Evolutionary conservation across 2,888 invertebrate species (phyloP).

Genomic region (Macrophya annulata): DNA sequence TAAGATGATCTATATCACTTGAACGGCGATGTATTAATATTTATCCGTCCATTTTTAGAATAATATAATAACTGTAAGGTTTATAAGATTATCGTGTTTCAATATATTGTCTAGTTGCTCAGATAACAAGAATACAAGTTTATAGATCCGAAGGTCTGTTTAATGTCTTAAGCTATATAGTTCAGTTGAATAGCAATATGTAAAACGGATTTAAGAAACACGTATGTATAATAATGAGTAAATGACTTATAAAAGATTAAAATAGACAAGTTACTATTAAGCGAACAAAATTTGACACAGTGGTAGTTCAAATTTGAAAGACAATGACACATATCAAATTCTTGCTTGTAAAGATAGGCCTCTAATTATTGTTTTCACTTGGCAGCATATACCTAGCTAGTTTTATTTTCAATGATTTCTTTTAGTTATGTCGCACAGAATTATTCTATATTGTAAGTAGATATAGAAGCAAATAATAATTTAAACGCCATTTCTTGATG

Average conservation of each 20-base stretch:
- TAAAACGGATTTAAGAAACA: slow-evolving; percentile 7
- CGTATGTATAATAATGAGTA: background rate
- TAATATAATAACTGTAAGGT: slow-evolving; percentile 23
- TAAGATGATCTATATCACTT: background rate
- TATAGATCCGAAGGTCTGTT: slow-evolving; percentile 31
- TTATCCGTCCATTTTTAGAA: slow-evolving; percentile 33
- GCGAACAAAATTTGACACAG: background rate
- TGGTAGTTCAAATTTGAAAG: background rate
- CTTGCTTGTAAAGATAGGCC: background rate
- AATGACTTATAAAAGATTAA: background rate
- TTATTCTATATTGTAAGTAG: slow-evolving; percentile 1
- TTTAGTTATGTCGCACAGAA: background rate
- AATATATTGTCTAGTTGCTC: background rate
- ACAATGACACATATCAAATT: slow-evolving; percentile 10
- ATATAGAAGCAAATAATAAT: background rate
- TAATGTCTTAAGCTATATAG: background rate
- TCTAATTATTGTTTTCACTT: background rate
- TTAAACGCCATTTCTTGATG: background rate
- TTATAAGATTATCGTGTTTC: background rate
- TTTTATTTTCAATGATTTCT: background rate
- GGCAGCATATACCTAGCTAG: background rate
- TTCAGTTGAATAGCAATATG: slow-evolving; percentile 10
- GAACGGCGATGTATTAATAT: slow-evolving; percentile 1
- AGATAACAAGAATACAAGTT: background rate
- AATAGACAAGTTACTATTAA: background rate